Evolutionary conservation across 2,113 vertebrate species (phyloP).

Genomic region (Caranx melampygus): DNA sequence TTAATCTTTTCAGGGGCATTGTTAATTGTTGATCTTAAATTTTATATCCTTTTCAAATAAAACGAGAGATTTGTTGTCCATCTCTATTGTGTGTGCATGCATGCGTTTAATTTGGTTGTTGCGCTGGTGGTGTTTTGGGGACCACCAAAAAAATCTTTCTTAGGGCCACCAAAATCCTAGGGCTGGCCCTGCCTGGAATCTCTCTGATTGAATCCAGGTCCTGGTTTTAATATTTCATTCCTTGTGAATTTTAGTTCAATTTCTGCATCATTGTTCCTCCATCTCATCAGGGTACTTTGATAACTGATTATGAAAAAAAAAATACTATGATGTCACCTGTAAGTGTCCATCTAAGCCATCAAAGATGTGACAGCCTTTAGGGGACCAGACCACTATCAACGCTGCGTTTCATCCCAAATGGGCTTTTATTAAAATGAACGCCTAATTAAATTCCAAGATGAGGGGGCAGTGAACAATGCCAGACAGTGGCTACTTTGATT

Average conservation of each 20-base stretch:
- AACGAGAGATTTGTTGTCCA: too few species aligned
- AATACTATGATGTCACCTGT: constrained; percentile 72
- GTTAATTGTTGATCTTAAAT: too few species aligned
- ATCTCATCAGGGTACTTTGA: constrained; percentile 59
- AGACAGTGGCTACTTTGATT: constrained; percentile 85
- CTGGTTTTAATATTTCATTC: constrained; percentile 40
- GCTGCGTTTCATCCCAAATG: constrained; percentile 83
- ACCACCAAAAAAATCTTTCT: too few species aligned
- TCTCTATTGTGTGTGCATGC: too few species aligned
- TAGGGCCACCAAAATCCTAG: too few species aligned
- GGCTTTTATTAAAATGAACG: constrained; percentile 86
- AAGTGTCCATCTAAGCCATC: constrained; percentile 68
- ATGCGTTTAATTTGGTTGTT: too few species aligned
- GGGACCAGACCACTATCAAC: constrained; percentile 76
- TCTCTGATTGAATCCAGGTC: constrained; percentile 22
- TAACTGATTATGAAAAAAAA: constrained; percentile 50
- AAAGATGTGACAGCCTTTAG: constrained; percentile 74
- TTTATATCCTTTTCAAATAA: too few species aligned
- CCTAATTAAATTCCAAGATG: constrained; percentile 87
- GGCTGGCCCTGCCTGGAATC: neutral
- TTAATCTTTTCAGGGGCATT: too few species aligned
- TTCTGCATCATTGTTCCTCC: constrained; percentile 46
- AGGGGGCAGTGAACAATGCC: constrained; percentile 83
- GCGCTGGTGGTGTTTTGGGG: too few species aligned
- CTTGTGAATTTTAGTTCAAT: constrained; percentile 24